phyloP scores from a whole-genome alignment of 2,888 invertebrate genomes.

The Archips xylosteana region DNA sequence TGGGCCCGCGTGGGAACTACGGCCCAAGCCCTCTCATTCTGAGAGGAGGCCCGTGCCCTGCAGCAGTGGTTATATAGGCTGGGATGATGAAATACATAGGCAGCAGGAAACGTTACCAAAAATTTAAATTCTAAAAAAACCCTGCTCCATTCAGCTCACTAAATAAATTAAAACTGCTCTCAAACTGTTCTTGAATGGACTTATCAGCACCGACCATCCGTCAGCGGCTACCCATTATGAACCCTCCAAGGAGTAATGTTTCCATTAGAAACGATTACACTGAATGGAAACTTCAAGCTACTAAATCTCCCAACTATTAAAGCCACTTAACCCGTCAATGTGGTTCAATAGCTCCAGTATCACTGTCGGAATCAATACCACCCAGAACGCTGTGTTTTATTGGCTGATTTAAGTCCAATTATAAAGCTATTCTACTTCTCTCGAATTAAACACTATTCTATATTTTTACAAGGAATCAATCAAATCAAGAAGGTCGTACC shows the following conservation, averaged over 20 bases:
- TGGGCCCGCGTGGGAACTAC: too few relatives aligned
- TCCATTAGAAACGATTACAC: constrained; percentile 55
- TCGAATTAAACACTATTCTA: background rate
- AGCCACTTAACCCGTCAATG: constrained; percentile 28
- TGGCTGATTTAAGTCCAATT: constrained; percentile 13
- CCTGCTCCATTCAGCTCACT: background rate
- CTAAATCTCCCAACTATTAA: constrained; percentile 34
- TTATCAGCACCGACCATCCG: constrained; percentile 50
- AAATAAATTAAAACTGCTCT: constrained; percentile 36
- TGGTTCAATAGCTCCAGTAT: constrained; percentile 24
- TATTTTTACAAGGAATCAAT: background rate
- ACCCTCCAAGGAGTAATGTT: constrained; percentile 53
- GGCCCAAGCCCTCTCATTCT: too few relatives aligned
- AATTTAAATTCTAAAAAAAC: too few relatives aligned
- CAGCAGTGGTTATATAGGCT: too few relatives aligned
- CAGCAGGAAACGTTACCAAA: too few relatives aligned
- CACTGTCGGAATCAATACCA: constrained; percentile 14
- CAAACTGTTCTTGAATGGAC: constrained; percentile 41
- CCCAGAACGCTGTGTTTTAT: background rate
- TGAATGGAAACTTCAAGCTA: constrained; percentile 38
- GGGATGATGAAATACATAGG: too few relatives aligned
- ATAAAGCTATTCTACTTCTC: background rate
- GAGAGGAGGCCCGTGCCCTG: too few relatives aligned
- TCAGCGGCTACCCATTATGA: constrained; percentile 54
- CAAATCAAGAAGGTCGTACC: too few relatives aligned